Conservation (phyloP, 2,888 invertebrate genomes). For the Drosophila gaucha region DNA sequence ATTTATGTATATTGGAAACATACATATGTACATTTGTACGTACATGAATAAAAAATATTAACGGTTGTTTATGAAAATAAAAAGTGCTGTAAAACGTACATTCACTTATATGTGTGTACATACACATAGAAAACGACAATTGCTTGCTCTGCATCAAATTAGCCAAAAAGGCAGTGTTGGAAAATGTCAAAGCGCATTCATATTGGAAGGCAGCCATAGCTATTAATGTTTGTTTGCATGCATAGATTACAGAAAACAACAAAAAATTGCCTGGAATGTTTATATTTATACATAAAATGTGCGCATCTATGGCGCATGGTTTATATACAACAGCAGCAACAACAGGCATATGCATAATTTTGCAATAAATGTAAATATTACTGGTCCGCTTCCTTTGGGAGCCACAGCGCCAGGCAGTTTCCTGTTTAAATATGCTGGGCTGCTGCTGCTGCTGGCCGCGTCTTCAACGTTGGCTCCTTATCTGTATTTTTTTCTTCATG, state of each 20-base stretch:
- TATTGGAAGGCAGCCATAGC: neutral
- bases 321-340: constrained; percentile 17
- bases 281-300: constrained; percentile 26
- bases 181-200: neutral
- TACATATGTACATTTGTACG: neutral
- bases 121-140: too few species aligned
- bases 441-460: constrained; percentile 8
- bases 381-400: constrained; percentile 71
- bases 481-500: constrained; percentile 36
- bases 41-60: too few species aligned
- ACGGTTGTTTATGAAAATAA: too few species aligned
- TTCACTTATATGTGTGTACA: too few species aligned
- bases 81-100: too few species aligned
- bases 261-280: constrained; percentile 27
- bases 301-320: constrained; percentile 21
- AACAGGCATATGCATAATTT: constrained; percentile 58
- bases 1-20: neutral
- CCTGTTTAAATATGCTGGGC: constrained; percentile 58
- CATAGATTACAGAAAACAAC: constrained; percentile 11
- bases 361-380: constrained; percentile 63
- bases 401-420: constrained; percentile 70
- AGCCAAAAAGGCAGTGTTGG: constrained; percentile 6
- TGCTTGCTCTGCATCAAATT: neutral
- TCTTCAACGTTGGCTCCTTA: constrained; percentile 66
- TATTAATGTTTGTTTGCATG: neutral